Evolutionary conservation across 1,140 invertebrate species (phyloP), one percentile per base, ranked within the genome.

Genomic region (Brachystomella parvula): DNA sequence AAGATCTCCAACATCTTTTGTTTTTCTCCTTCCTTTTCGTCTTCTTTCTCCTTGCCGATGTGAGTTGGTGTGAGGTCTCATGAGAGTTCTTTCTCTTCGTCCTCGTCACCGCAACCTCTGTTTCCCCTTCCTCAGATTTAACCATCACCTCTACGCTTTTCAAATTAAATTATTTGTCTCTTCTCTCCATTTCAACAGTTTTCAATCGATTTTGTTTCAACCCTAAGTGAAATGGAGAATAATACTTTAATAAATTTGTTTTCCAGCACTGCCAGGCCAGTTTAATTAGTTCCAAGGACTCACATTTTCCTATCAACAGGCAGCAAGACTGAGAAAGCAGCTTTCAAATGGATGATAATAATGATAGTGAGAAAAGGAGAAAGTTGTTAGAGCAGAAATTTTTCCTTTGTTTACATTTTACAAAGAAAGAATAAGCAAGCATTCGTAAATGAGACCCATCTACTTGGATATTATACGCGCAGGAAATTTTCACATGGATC

Each of bases 401-500:
- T 24, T 24, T 12, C 24, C 24, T 53, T 53, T 6, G 6, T 39
- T 39, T 19, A 6, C 35, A 9, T 39, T 39, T 39, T 39, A 39
- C 6, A 39, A 39, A 19, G 19, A 9, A 39, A 12, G 24, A 53
- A 53, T 15, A 53, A 53, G 49, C 12, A 26, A 9, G 24, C 49
- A 24, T 53, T 17, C 24, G 49, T 24, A 17, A 53, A 53, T 53
- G 49, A 53, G 9, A n/a, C n/a, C n/a, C 49, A 24, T 53, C 49
- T 3, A 6, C 24, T 26, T 53, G 24, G 9, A 17, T 24, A 12
- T 44, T 44, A n/a, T n/a, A n/a, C 9, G n/a, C 9, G n/a, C n/a
- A 44, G 9, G n/a, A 53, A 53, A 53, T 53, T 53, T 53, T 53
- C 49, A 53, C 49, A 53, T 53, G 49, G 49, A 53, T 53, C 49